Conservation (phyloP, 2,888 invertebrate species). For the Dryobota labecula region DNA sequence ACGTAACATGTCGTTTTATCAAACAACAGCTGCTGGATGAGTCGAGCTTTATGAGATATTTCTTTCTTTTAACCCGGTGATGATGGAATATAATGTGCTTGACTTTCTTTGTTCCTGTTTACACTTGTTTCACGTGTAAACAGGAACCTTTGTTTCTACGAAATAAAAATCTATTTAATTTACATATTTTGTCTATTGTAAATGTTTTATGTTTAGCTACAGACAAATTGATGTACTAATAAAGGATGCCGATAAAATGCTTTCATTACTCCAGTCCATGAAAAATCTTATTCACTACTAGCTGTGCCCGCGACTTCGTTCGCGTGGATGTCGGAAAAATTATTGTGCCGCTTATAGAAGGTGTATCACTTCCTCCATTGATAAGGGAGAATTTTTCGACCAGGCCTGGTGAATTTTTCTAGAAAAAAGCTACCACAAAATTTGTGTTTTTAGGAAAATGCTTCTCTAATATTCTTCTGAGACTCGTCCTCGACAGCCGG, state of each 20-base stretch:
- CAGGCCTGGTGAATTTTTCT: too few relatives aligned
- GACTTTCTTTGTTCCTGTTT: constrained; percentile 47
- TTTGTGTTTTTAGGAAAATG: too few relatives aligned
- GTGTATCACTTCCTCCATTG: too few relatives aligned
- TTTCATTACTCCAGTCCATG: background rate
- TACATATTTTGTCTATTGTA: background rate
- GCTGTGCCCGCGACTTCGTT: too few relatives aligned
- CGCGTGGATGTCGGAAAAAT: too few relatives aligned
- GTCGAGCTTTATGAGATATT: constrained; percentile 75
- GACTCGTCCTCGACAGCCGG: too few relatives aligned
- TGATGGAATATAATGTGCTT: constrained; percentile 57
- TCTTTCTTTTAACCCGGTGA: constrained; percentile 69
- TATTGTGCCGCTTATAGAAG: too few relatives aligned
- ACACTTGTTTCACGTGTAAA: constrained; percentile 25
- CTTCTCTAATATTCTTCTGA: too few relatives aligned
- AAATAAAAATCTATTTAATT: constrained; percentile 1
- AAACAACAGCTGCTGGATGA: constrained; percentile 73
- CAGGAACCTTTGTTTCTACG: background rate
- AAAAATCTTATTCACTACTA: background rate
- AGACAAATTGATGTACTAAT: too few relatives aligned
- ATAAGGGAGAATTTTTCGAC: too few relatives aligned
- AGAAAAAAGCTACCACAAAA: too few relatives aligned
- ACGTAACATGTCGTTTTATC: constrained; percentile 77
- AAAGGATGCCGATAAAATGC: too few relatives aligned
- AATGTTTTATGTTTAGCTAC: constrained; percentile 1